Conservation (phyloP, 2,113 vertebrate species). For the Dasypus novemcinctus region DNA sequence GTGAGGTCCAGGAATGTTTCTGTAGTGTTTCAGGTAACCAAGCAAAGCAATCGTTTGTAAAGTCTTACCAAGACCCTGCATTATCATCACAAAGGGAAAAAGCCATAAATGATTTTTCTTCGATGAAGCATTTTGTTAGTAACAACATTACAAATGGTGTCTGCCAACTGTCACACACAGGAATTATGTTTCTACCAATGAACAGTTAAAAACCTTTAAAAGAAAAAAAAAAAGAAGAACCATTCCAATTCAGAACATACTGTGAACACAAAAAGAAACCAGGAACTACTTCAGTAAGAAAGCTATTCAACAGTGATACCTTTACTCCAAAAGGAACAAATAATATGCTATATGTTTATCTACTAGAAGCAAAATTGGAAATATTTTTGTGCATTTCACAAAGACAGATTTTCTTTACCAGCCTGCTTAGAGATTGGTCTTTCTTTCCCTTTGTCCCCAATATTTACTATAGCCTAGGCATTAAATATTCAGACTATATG, state of each 20-base stretch:
- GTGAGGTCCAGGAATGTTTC: conserved; percentile 93
- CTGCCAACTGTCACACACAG: conserved; percentile 5
- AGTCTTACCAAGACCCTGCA: conserved; percentile 92
- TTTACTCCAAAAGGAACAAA: conserved; percentile 25
- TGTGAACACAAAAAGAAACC: conserved; percentile 6
- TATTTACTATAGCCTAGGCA: neutral
- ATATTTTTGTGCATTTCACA: neutral
- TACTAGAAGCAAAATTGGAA: conserved; percentile 4
- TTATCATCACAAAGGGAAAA: conserved; percentile 65
- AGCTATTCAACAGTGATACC: neutral
- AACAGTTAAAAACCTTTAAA: conserved; percentile 25
- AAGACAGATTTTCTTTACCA: conserved; percentile 35
- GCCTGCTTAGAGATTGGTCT: neutral
- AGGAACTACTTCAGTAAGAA: neutral
- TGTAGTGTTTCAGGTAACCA: conserved; percentile 93
- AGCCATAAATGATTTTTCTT: neutral
- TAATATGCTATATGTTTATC: conserved; percentile 20
- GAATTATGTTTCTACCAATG: neutral
- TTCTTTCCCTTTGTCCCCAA: conserved; percentile 12
- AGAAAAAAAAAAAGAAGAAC: neutral
- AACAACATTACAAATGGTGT: conserved; percentile 34
- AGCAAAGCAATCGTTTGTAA: conserved; percentile 92
- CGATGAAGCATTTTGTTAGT: conserved; percentile 43
- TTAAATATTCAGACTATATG: conserved; percentile 46
- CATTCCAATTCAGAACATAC: conserved; percentile 43